Evolutionary conservation across 2,797 vertebrate genomes (phyloP), one percentile per base, ranked within the genome.

Genomic region (Percopsis omiscomaycus): DNA sequence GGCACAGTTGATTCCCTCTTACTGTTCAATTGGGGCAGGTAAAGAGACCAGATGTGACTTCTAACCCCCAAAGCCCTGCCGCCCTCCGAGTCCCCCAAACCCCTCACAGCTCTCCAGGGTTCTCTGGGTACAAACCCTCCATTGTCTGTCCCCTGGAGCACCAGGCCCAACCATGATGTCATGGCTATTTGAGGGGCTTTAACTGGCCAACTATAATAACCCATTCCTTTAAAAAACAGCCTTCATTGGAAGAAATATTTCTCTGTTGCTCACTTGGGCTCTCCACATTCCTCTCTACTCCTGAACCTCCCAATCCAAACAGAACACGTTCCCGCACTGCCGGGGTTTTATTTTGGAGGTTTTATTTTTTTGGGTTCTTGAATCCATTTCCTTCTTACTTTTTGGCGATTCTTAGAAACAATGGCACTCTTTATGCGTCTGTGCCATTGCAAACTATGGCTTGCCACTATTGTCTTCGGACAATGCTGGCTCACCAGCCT

Each of bases 161-260:
- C 76, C 71, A 69, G 77, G 86, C 84, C 81, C 83, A 88, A 86
- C 75, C 84, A 90, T 92, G 91, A 92, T 91, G 90, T 92, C 90
- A 92, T 90, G 87, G 83, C 88, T 91, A 88, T 91, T 91, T 92
- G 86, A 85, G 87, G 81, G 86, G 86, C 59, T 89, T 91, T 89
- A 90, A 91, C 86, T 84, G 86, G 90, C 91, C 90, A 92, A 92
- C 89, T 89, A 92, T 92, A 92, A 92, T 92, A 92, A 91, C 87
- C 90, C 86, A 88, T 91, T 90, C 89, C 84, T 87, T 87, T 80
- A 85, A 87, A 89, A 89, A 89, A 90, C 82, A 85, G 79, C 81
- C 86, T 87, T 74, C 77, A 80, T 76, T 89, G 86, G 86, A 91
- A 87, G 86, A 90, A 89, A 88, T 90, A 89, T 88, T 90, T 88